A percentile compares a stretch with the other conserved stretches of the same genome.
Evolutionary conservation across 1,140 invertebrate species (phyloP).

Genomic region (Brachionus manjavacas): DNA sequence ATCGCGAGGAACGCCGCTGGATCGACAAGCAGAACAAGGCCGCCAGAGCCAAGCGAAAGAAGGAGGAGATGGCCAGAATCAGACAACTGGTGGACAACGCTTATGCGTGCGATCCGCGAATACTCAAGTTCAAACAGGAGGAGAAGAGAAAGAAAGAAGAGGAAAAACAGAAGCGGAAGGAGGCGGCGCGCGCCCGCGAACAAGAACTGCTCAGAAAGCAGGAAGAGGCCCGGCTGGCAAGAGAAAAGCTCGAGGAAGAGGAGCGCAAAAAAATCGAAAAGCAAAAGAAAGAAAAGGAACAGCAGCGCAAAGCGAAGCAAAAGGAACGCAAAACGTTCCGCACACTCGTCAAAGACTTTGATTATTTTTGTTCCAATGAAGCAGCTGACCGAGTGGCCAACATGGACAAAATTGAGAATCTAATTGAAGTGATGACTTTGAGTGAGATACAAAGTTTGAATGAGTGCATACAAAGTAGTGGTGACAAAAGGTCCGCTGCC

Average conservation of each 20-base stretch:
- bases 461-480: conserved; percentile 62
- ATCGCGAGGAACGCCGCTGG: conserved; percentile 86
- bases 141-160: conserved; percentile 85
- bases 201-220: conserved; percentile 58
- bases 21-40: conserved; percentile 96
- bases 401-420: conserved; percentile 81
- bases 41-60: conserved; percentile 81
- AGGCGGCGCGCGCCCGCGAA: conserved; percentile 60
- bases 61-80: conserved; percentile 89
- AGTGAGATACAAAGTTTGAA: conserved; percentile 68
- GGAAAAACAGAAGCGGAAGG: conserved; percentile 80
- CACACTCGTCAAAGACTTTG: conserved; percentile 73
- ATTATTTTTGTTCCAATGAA: conserved; percentile 73
- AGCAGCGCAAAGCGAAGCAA: conserved; percentile 53
- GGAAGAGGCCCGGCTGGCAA: conserved; percentile 49
- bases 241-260: conserved; percentile 60
- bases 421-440: conserved; percentile 72
- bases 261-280: conserved; percentile 74
- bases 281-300: conserved; percentile 73
- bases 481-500: conserved; percentile 59
- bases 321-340: conserved; percentile 73
- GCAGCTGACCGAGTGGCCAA: conserved; percentile 68
- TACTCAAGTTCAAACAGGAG: conserved; percentile 82
- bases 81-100: conserved; percentile 79
- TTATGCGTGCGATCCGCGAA: conserved; percentile 85